Conservation (phyloP, 1,140 invertebrate species). For the Pseudomyrmex sp. region DNA sequence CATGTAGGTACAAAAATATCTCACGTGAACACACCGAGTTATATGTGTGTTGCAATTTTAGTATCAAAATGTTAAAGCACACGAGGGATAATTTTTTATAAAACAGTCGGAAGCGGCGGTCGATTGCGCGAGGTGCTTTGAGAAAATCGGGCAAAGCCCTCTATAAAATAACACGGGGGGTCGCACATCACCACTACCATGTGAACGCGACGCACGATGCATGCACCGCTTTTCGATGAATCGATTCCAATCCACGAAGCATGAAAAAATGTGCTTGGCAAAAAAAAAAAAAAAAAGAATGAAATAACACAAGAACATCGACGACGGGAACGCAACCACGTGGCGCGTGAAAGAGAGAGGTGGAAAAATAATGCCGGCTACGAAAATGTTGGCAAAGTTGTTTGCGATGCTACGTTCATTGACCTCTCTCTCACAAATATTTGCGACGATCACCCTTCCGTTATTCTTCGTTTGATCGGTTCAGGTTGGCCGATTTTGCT, state of each 20-base stretch:
- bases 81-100: conserved; percentile 24
- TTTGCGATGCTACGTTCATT: conserved; percentile 34
- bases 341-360: conserved; percentile 7
- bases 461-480: conserved; percentile 23
- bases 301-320: conserved; percentile 37
- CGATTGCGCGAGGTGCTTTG: conserved; percentile 28
- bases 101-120: conserved; percentile 6
- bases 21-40: background rate
- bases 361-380: conserved; percentile 39
- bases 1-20: background rate
- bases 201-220: conserved; percentile 39
- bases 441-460: background rate
- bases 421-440: conserved; percentile 44
- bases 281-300: conserved; percentile 27
- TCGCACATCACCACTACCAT: conserved; percentile 8
- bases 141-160: conserved; percentile 56
- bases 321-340: conserved; percentile 6
- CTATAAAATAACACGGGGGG: conserved; percentile 34
- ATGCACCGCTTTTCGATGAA: conserved; percentile 58
- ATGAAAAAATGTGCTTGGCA: conserved; percentile 59
- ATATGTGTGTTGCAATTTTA: background rate
- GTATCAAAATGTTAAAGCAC: conserved; percentile 2
- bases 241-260: conserved; percentile 57
- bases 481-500: background rate
- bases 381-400: conserved; percentile 54